phyloP scores from a whole-genome alignment of 2,113 vertebrate species.

The Lipophrys pholis region DNA sequence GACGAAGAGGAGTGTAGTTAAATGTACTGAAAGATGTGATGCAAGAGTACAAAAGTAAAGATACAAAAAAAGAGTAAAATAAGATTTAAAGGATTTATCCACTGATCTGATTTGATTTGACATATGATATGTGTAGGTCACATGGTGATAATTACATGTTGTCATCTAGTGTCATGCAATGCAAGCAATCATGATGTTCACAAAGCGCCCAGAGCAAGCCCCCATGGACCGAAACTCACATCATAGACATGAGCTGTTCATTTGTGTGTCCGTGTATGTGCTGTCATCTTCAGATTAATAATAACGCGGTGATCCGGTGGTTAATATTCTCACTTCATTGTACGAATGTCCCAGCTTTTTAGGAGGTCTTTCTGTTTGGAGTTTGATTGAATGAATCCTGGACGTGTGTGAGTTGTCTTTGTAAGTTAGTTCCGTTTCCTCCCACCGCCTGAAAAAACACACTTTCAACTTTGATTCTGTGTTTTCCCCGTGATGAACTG shows the following conservation, averaged over 20 bases:
- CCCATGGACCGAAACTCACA: neutral
- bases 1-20: constrained; percentile 15
- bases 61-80: neutral
- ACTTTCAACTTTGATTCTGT: too few species aligned
- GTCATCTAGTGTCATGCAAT: neutral
- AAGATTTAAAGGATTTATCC: constrained; percentile 27
- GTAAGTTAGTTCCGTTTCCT: too few species aligned
- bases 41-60: neutral
- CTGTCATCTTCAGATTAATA: too few species aligned
- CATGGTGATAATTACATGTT: neutral
- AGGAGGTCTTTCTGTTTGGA: too few species aligned
- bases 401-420: too few species aligned
- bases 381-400: too few species aligned
- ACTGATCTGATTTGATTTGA: constrained; percentile 34
- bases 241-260: neutral
- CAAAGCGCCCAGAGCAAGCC: neutral
- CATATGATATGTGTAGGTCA: constrained; percentile 2
- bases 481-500: too few species aligned
- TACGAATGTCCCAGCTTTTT: too few species aligned
- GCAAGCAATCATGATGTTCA: neutral
- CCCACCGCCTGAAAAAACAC: too few species aligned
- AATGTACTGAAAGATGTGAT: constrained; percentile 33
- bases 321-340: too few species aligned
- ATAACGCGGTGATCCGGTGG: too few species aligned
- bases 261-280: neutral